phyloP scores from a whole-genome alignment of 2,888 invertebrate species.

The Panopea generosa region DNA sequence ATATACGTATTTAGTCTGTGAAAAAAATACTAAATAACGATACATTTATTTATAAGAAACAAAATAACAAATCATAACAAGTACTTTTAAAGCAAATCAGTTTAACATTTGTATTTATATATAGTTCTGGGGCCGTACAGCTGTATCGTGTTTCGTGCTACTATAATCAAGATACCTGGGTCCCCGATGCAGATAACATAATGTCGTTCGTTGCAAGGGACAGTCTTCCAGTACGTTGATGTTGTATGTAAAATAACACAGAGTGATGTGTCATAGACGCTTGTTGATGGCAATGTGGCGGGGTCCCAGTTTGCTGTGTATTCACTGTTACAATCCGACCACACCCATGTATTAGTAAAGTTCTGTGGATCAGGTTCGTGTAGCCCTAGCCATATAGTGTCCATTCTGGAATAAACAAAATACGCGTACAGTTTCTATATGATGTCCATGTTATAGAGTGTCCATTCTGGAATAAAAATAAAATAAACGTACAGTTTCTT shows the following conservation, averaged over 20 bases:
- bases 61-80: no score
- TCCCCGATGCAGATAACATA: conserved; percentile 25
- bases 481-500: no score
- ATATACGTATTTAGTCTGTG: no score
- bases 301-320: conserved; percentile 33
- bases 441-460: no score
- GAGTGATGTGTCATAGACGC: conserved; percentile 5
- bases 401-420: conserved; percentile 10
- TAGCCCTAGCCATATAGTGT: conserved; percentile 31
- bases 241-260: conserved; percentile 32
- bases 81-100: no score
- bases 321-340: conserved; percentile 34
- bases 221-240: conserved; percentile 27
- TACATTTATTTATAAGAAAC: no score
- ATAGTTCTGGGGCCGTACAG: no score
- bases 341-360: conserved; percentile 28
- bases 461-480: no score
- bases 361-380: conserved; percentile 35
- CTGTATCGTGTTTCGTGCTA: no score
- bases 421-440: no score
- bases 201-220: conserved; percentile 18
- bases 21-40: no score
- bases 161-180: not conserved
- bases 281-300: conserved; percentile 15
- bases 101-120: no score